Evolutionary conservation across 1,140 invertebrate genomes (phyloP), one percentile per base, ranked within the genome.

Genomic region (Oreohelix idahoensis): DNA sequence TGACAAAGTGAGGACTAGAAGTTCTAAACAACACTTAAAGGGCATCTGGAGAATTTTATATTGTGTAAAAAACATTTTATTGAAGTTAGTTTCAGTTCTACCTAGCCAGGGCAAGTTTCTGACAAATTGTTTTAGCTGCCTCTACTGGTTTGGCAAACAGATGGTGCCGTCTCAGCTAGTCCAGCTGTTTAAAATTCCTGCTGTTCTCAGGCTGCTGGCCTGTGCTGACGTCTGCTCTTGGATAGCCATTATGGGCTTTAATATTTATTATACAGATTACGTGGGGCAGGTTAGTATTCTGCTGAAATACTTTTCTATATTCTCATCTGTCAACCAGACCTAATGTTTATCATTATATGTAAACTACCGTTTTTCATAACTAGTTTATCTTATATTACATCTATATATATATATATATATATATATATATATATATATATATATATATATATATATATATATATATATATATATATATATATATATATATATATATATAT

Each of bases 231-330:
- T 92, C 86, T 93, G 86, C 83, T 88, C 88, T 80, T 93, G 92
- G 92, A 93, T 93, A 70, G 93, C 92, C 23, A 86, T 94, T 32
- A 93, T 93, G 92, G 90, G 93, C 80, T 93, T 93, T 87, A 92
- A 92, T 78, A 90, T 94, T 78, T 94, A 93, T 85, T 94, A 92
- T 86, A 93, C 93, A 23, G 93, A 94, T 88, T 94, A 91, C 90
- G 92, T 94, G 23, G 93, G 92, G 4, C 92, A 94, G 87, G 91
- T 85, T 29, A 77, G 79, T 45, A 42, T 17, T 75, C n/a, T 39
- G 13, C 32, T n/a, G n/a, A n/a, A n/a, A n/a, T n/a, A n/a, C n/a
- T n/a, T n/a, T n/a, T n/a, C n/a, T n/a, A n/a, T n/a, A n/a, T n/a
- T n/a, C n/a, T n/a, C n/a, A n/a, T n/a, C n/a, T n/a, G n/a, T n/a